phyloP scores from a whole-genome alignment of 2,113 vertebrate species.

The Kobus ellipsiprymnus region DNA sequence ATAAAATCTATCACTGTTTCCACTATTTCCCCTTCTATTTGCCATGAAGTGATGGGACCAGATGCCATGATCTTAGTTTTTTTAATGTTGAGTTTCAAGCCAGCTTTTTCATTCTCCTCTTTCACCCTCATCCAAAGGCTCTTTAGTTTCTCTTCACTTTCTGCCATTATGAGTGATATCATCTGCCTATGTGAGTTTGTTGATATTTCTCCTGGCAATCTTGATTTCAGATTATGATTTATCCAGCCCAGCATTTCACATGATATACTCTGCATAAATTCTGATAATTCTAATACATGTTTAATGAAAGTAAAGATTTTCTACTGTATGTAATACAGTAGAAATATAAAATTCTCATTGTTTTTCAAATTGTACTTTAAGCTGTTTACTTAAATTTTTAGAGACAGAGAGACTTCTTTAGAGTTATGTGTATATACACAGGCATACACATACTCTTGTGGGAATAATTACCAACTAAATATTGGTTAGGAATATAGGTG shows the following conservation, averaged over 20 bases:
- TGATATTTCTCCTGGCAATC: neutral
- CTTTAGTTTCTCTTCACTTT: neutral
- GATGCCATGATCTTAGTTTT: neutral
- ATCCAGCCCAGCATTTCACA: neutral
- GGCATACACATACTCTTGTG: neutral
- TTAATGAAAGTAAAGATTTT: constrained; percentile 12
- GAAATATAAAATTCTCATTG: neutral
- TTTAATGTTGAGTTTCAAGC: neutral
- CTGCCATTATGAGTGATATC: neutral
- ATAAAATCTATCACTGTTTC: neutral
- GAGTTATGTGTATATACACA: neutral
- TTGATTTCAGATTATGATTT: neutral
- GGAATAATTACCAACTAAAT: neutral
- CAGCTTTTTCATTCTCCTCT: neutral
- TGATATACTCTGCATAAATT: neutral
- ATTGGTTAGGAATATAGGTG: neutral
- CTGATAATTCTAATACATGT: neutral
- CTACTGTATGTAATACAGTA: neutral
- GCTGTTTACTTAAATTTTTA: neutral
- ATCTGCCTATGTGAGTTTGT: neutral
- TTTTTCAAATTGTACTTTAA: neutral
- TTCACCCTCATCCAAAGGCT: neutral
- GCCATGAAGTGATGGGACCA: neutral
- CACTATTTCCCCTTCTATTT: neutral
- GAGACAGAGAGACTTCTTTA: neutral